Conservation (phyloP, 2,113 vertebrate genomes). For the Bostrychus sinensis region DNA sequence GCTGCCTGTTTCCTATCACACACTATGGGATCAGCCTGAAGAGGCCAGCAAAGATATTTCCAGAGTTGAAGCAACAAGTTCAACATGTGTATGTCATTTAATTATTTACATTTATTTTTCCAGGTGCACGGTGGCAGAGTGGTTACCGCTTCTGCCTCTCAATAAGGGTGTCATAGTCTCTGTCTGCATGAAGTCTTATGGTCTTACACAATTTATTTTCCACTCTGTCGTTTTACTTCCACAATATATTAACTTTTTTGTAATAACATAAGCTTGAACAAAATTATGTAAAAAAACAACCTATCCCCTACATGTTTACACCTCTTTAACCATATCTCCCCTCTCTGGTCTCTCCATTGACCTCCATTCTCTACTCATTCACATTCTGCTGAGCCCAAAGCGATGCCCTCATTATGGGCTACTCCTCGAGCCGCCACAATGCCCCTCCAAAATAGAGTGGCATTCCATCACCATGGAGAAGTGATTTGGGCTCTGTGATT, state of each 20-base stretch:
- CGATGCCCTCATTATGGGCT: slow-evolving; percentile 67
- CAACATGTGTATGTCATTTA: slow-evolving; percentile 37
- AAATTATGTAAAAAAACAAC: slow-evolving; percentile 40
- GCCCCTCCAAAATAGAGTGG: slow-evolving; percentile 55
- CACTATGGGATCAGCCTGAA: too few species aligned
- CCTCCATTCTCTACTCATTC: slow-evolving; percentile 51
- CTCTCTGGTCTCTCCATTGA: slow-evolving; percentile 14
- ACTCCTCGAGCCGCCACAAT: slow-evolving; percentile 64
- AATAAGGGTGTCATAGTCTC: not conserved
- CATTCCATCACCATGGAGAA: slow-evolving; percentile 79
- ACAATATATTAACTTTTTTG: slow-evolving; percentile 55
- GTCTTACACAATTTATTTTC: too few species aligned
- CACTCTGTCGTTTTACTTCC: slow-evolving; percentile 18
- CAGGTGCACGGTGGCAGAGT: slow-evolving; percentile 12
- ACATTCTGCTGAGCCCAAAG: slow-evolving; percentile 46
- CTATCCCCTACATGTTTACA: slow-evolving; percentile 30
- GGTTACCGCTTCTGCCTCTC: not conserved
- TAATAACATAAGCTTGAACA: slow-evolving; percentile 35
- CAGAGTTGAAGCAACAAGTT: too few species aligned
- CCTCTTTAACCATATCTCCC: slow-evolving; percentile 20
- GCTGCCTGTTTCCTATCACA: slow-evolving; percentile 45
- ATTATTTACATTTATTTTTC: slow-evolving; percentile 44
- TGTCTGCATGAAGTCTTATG: too few species aligned
- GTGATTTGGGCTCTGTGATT: slow-evolving; percentile 55
- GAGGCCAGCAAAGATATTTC: too few species aligned